A percentile compares a stretch with the other conserved stretches of the same genome.
Conservation (phyloP, 2,113 vertebrate species). For the Syngnathus typhle region DNA sequence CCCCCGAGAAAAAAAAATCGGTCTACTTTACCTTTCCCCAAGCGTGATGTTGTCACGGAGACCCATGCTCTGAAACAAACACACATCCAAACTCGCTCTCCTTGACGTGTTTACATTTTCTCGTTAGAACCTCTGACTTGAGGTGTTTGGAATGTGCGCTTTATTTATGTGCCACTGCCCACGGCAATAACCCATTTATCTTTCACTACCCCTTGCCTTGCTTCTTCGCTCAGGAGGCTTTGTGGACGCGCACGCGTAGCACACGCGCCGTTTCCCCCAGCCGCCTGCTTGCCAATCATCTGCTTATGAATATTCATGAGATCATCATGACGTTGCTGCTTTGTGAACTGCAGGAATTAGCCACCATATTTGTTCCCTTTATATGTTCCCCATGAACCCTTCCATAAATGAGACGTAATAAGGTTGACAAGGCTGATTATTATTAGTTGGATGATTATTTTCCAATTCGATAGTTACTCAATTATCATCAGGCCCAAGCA, state of each 20-base stretch:
- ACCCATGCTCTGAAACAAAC: background rate
- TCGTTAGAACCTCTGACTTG: conserved; percentile 26
- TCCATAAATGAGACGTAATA: background rate
- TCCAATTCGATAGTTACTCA: background rate
- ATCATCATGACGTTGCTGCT: conserved; percentile 3
- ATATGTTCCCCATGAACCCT: background rate
- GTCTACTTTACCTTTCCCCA: background rate
- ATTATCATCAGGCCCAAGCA: background rate
- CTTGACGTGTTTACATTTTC: conserved; percentile 20
- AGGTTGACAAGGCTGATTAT: background rate
- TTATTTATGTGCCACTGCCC: conserved; percentile 19
- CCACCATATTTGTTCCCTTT: conserved; percentile 25
- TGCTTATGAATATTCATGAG: conserved; percentile 61
- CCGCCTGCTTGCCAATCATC: conserved; percentile 11
- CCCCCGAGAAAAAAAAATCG: no score
- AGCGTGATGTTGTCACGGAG: background rate
- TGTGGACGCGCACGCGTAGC: background rate
- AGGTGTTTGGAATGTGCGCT: conserved; percentile 11
- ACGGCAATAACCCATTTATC: conserved; percentile 12
- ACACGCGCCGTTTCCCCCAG: background rate
- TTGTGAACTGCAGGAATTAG: conserved; percentile 23
- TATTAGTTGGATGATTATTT: background rate
- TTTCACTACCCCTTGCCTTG: conserved; percentile 6
- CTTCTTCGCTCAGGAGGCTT: conserved; percentile 12
- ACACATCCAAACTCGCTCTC: background rate